These are phyloP conservation scores for Battus philenor DNA, from an alignment of 1,140 invertebrate genomes.

Conservation along the genomic window DNA sequence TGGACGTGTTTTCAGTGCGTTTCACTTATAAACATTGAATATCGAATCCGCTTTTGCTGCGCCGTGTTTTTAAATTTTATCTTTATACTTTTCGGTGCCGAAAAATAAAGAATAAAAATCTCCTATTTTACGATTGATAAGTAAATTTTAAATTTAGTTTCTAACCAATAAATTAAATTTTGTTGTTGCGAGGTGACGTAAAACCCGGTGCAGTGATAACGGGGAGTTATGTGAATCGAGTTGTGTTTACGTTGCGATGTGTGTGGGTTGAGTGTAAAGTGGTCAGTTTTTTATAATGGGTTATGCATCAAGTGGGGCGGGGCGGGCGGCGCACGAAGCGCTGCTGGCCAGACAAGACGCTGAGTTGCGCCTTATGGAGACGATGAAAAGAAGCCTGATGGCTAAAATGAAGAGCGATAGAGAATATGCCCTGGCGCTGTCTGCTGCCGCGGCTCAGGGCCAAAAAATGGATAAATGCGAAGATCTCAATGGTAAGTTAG, in stretches of 20 bases:
- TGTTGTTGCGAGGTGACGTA: conserved; percentile 32
- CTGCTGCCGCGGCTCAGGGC: conserved; percentile 85
- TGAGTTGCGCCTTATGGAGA: conserved; percentile 91
- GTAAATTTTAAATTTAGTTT: conserved; percentile 18
- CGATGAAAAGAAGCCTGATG: conserved; percentile 89
- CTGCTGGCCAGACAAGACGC: conserved; percentile 91
- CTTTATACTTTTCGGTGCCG: conserved; percentile 21
- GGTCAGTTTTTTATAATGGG: conserved; percentile 80
- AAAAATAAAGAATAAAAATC: conserved; percentile 26
- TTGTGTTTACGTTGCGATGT: conserved; percentile 68
- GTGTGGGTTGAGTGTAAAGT: conserved; percentile 45
- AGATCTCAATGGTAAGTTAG: conserved; percentile 82
- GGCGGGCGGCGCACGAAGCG: conserved; percentile 89
- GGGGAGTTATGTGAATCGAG: conserved; percentile 62
- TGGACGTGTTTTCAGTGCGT: conserved; percentile 42
- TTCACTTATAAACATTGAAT: conserved; percentile 30
- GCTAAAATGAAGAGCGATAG: conserved; percentile 92
- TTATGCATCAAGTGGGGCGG: conserved; percentile 89
- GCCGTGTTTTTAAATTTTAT: conserved; percentile 32
- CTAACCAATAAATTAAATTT: conserved; percentile 31
- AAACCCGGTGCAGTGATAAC: conserved; percentile 59
- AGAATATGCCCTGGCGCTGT: conserved; percentile 90
- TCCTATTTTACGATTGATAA: conserved; percentile 12
- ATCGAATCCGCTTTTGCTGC: conserved; percentile 42
- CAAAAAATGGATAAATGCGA: conserved; percentile 89